phyloP scores from a whole-genome alignment of 2,113 vertebrate genomes.

The Protomyctophum bolini region DNA sequence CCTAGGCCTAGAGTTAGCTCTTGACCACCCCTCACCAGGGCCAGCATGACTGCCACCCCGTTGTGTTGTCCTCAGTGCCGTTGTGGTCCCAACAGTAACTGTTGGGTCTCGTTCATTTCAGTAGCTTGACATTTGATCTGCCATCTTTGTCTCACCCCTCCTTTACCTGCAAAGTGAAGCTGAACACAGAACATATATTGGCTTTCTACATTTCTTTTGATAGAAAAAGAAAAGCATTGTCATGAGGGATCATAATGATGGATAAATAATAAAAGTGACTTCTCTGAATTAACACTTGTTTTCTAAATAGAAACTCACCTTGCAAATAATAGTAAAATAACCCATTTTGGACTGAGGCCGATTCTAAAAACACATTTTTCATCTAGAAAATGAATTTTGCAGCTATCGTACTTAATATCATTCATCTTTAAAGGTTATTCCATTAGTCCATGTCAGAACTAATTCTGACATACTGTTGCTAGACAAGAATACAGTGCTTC shows the following conservation, averaged over 20 bases:
- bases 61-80: conserved; percentile 9
- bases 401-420: too few species aligned
- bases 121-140: conserved; percentile 36
- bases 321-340: too few species aligned
- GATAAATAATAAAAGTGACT: background rate
- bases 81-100: conserved; percentile 33
- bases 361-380: too few species aligned
- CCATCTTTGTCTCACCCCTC: conserved; percentile 55
- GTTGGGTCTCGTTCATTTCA: conserved; percentile 31
- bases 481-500: background rate
- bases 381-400: too few species aligned
- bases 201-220: background rate
- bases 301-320: too few species aligned
- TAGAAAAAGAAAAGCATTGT: background rate
- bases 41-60: background rate
- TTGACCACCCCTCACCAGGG: background rate
- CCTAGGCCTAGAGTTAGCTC: background rate
- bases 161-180: conserved; percentile 73
- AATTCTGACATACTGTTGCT: conserved; percentile 12
- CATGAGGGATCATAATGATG: background rate
- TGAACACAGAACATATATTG: conserved; percentile 45
- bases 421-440: background rate
- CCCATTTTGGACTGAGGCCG: too few species aligned
- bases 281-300: background rate
- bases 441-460: background rate